Evolutionary conservation across 2,113 vertebrate genomes (phyloP).

Genomic region (Datnioides undecimradiatus): DNA sequence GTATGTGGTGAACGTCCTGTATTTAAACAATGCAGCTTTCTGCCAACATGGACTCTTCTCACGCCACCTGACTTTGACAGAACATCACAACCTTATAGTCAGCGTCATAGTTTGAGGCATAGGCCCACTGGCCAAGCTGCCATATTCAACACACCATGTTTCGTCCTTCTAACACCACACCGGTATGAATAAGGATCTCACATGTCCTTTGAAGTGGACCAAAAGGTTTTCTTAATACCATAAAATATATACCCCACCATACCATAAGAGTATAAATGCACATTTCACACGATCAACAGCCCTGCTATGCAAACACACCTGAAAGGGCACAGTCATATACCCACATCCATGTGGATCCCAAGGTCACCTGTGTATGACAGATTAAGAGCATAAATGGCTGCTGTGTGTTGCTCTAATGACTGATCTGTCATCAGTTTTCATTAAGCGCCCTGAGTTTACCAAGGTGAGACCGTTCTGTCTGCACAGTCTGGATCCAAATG

Average conservation of each 20-base stretch:
- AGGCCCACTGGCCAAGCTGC: no score
- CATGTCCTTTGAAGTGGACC: neutral
- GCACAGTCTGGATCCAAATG: slow-evolving; percentile 30
- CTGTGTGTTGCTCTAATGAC: slow-evolving; percentile 64
- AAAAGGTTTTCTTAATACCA: neutral
- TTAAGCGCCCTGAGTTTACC: slow-evolving; percentile 56
- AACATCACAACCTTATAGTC: no score
- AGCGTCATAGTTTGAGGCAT: no score
- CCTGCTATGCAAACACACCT: slow-evolving; percentile 43
- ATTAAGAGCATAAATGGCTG: slow-evolving; percentile 51
- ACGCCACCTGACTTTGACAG: no score
- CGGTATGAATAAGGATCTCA: neutral
- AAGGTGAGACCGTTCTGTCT: slow-evolving; percentile 59
- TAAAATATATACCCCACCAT: no score
- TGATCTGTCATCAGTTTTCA: slow-evolving; percentile 78
- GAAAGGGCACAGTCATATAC: slow-evolving; percentile 15
- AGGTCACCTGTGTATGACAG: slow-evolving; percentile 67
- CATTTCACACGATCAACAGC: slow-evolving; percentile 16
- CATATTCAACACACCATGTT: neutral
- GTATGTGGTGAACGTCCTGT: no score
- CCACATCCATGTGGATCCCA: slow-evolving; percentile 39
- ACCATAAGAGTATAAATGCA: neutral
- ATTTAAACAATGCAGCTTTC: no score
- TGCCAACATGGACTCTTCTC: no score
- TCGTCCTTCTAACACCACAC: neutral